Conservation (phyloP, 2,113 vertebrate species). For the Catagonus wagneri region DNA sequence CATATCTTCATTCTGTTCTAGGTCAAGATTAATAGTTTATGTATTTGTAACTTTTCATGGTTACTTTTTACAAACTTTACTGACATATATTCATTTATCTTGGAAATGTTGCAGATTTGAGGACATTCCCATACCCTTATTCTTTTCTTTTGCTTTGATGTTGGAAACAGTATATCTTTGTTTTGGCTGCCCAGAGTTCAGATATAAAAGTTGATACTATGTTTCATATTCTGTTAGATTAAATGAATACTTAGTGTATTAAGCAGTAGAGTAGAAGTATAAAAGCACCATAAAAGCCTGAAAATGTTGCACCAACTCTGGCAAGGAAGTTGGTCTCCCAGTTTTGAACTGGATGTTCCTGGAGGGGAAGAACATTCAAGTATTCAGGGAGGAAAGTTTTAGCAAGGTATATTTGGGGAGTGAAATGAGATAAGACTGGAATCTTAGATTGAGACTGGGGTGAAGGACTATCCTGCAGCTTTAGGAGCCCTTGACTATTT, state of each 20-base stretch:
- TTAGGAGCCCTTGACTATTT: conserved; percentile 32
- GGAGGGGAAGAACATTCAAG: conserved; percentile 29
- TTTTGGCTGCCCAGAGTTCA: conserved; percentile 41
- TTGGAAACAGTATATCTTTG: conserved; percentile 39
- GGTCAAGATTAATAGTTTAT: conserved; percentile 68
- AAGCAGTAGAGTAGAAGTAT: neutral
- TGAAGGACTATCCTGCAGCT: conserved; percentile 21
- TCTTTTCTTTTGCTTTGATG: conserved; percentile 50
- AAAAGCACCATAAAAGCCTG: neutral
- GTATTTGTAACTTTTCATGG: conserved; percentile 64
- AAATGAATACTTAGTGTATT: conserved; percentile 37
- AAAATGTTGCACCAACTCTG: conserved; percentile 34
- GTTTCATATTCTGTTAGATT: conserved; percentile 36
- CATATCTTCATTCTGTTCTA: conserved; percentile 63
- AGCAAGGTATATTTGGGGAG: conserved; percentile 39
- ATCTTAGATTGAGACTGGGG: conserved; percentile 21
- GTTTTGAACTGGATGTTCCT: conserved; percentile 58
- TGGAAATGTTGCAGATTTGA: conserved; percentile 57
- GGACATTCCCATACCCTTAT: conserved; percentile 30
- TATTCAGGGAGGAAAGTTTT: conserved; percentile 23
- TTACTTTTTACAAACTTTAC: conserved; percentile 61
- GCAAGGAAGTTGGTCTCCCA: neutral
- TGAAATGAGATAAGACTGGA: conserved; percentile 49
- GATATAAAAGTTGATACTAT: conserved; percentile 34
- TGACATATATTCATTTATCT: conserved; percentile 47